Conservation (phyloP, 2,888 invertebrate genomes). For the Orthosia gothica region DNA sequence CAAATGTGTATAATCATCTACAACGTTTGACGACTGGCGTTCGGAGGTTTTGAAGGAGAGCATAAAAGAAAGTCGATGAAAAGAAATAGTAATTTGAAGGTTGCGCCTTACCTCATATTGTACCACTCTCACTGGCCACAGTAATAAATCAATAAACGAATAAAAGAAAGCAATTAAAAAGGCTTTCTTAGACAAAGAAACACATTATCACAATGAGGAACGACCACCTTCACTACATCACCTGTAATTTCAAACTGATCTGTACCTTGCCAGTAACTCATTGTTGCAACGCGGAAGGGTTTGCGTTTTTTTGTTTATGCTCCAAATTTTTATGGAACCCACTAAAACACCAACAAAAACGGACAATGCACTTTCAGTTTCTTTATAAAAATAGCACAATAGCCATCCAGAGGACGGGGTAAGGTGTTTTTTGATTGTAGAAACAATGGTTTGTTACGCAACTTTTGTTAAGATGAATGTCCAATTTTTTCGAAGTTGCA, state of each 20-base stretch:
- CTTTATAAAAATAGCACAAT: constrained; percentile 87
- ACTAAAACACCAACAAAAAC: constrained; percentile 84
- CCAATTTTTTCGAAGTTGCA: constrained; percentile 65
- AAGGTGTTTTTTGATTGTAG: constrained; percentile 89
- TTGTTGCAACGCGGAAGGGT: constrained; percentile 88
- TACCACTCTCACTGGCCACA: constrained; percentile 74
- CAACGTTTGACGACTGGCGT: background rate
- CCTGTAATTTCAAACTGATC: constrained; percentile 89
- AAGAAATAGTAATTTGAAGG: constrained; percentile 65
- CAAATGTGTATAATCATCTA: background rate
- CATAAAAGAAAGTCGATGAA: constrained; percentile 45
- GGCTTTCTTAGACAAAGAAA: constrained; percentile 81
- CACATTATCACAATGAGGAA: constrained; percentile 86
- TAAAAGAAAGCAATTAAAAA: constrained; percentile 89
- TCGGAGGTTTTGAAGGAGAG: background rate
- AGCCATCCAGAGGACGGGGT: constrained; percentile 73
- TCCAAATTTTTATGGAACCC: constrained; percentile 87
- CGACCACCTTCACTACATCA: constrained; percentile 88
- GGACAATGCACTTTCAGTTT: constrained; percentile 90
- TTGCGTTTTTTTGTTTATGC: constrained; percentile 87
- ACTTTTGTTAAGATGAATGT: constrained; percentile 83
- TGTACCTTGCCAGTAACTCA: constrained; percentile 76
- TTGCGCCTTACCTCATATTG: constrained; percentile 78
- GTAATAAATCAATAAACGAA: constrained; percentile 88
- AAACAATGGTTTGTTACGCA: constrained; percentile 82